A percentile compares a stretch with the other conserved stretches of the same genome.
Conservation (phyloP, 2,797 vertebrate genomes). For the Cynopterus sphinx region DNA sequence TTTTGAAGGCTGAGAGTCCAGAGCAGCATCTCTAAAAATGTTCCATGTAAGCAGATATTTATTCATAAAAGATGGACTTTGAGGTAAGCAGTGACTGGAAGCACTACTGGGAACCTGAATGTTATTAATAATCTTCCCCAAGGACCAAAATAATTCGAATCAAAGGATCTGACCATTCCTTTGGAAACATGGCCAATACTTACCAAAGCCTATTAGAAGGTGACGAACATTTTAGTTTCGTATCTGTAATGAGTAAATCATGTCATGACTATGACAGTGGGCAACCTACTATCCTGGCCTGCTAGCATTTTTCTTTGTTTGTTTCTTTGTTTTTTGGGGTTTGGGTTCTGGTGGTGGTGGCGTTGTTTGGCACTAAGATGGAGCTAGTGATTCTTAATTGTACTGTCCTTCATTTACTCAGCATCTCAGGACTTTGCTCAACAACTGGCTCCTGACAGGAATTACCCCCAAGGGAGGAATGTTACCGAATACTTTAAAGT, state of each 20-base stretch:
- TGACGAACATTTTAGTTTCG: neutral
- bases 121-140: neutral
- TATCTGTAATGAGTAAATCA: neutral
- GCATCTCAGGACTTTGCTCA: slow-evolving; percentile 67
- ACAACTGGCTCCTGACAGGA: slow-evolving; percentile 46
- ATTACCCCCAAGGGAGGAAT: neutral
- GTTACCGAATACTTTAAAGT: slow-evolving; percentile 65
- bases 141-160: neutral
- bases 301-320: neutral
- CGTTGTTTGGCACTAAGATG: neutral
- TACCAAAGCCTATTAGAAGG: neutral
- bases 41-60: neutral
- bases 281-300: neutral
- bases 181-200: neutral
- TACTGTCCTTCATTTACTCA: slow-evolving; percentile 2
- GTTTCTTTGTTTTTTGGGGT: neutral
- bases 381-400: slow-evolving; percentile 33
- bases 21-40: neutral
- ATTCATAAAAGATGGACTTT: neutral
- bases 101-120: neutral
- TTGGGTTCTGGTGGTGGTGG: neutral
- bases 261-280: too few species aligned
- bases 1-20: neutral
- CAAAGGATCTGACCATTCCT: neutral
- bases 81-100: neutral